These are phyloP conservation scores for Motacilla tschutschensis DNA, from an alignment of 2,113 vertebrate genomes.

Conservation along the genomic window DNA sequence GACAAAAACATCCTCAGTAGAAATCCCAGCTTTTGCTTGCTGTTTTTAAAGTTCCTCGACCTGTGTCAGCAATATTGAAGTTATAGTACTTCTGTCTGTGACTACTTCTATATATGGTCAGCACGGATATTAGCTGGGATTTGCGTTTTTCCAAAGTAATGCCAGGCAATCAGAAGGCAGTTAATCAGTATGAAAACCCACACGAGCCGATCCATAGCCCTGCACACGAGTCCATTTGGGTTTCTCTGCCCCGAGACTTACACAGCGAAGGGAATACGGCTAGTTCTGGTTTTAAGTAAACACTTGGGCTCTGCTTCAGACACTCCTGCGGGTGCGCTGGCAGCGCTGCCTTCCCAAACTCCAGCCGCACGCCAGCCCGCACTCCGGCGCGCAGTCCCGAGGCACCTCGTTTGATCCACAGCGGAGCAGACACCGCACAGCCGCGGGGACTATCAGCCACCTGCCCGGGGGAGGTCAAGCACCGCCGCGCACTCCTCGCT, in stretches of 20 bases:
- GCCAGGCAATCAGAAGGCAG: neutral
- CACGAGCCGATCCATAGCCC: neutral
- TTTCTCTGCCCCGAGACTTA: neutral
- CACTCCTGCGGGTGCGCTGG: neutral
- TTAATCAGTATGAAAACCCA: neutral
- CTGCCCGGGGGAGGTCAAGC: neutral
- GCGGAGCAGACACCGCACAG: fast-evolving
- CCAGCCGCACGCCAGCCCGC: neutral
- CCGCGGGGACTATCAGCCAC: no score
- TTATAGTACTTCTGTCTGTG: neutral
- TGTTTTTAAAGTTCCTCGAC: constrained; percentile 13
- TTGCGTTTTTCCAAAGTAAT: neutral
- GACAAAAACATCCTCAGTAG: neutral
- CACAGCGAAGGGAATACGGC: fast-evolving
- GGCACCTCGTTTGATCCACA: fast-evolving
- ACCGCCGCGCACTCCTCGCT: neutral
- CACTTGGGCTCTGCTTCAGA: neutral
- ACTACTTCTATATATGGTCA: constrained; percentile 55
- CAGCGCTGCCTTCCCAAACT: neutral
- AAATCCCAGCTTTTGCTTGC: neutral
- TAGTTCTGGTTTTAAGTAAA: neutral
- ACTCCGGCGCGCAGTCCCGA: neutral
- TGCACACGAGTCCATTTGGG: neutral
- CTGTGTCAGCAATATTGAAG: neutral
- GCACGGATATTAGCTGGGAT: neutral